Base-by-base conservation (phyloP, 2,113 vertebrate species). In the Synchiropus splendidus region DNA sequence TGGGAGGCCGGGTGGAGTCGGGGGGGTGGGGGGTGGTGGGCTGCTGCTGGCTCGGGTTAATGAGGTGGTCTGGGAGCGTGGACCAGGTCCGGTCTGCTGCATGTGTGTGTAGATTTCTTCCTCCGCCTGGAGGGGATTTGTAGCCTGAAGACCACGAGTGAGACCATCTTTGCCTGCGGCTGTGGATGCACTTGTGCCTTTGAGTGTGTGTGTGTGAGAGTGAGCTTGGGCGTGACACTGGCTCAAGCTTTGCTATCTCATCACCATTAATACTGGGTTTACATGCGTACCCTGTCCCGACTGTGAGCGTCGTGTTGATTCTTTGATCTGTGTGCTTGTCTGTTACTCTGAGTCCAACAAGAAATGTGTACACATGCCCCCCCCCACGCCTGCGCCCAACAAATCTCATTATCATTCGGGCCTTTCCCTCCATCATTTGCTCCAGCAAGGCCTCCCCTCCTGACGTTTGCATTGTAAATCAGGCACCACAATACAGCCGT, bases 41-140 rank as follows among this genome's bases (percentile, higher is more conserved):
- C 51, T 58, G 46, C 64, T 17, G 46, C 64, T 17, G 51, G 58
- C 52, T 59, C 41, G 52, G 75, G 74, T 76, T 84, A 83, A 83
- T 83, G 77, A 83, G 80, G 70, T 65, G 75, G 72, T 66, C 67
- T 80, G 78, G 80, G 82, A 84, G 68, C 40, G 51, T 41, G 50
- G 62, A 60, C 58, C 33, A 32, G 57, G 58, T 55, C 57, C 58
- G 57, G 55, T 43, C 58, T 59, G 64, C 21, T 5, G 21, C 21
- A 27, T 45, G 34, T 61, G 39, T 64, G 45, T 48, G 64, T 48
- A 51, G 13, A 59, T 49, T 52, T 74, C 9, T 27, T 66, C 54
- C 27, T 8, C 15, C 5, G 67, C 71, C 77, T 59, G 41, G 31
- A 64, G 63, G 61, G 50, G 50, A 60, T 58, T 70, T 72, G 66